Evolutionary conservation across 2,797 vertebrate species (phyloP).

Genomic region (Melanogrammus aeglefinus): DNA sequence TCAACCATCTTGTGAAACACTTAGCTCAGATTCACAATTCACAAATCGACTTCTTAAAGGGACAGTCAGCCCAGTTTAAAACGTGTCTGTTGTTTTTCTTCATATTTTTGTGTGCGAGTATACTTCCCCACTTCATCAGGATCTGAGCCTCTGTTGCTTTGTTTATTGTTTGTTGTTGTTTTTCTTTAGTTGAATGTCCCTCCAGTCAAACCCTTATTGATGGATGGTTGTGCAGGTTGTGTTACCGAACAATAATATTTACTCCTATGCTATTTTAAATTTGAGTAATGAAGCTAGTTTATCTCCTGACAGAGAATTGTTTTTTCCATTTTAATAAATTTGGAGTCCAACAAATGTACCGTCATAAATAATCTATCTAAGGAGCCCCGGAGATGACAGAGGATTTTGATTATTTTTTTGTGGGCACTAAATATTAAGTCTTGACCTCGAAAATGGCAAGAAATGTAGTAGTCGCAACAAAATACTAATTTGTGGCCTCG

Average conservation of each 20-base stretch:
- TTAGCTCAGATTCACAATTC: slow-evolving; percentile 23
- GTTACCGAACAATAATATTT: not conserved
- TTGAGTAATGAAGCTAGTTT: not conserved
- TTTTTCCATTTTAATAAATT: not conserved
- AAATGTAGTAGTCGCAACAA: too few species aligned
- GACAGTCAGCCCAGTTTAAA: not conserved
- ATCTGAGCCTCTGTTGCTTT: not conserved
- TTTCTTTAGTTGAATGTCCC: not conserved
- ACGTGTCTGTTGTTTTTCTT: not conserved
- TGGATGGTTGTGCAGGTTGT: not conserved
- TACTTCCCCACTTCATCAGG: not conserved
- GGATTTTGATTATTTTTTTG: too few species aligned
- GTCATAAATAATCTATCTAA: not conserved
- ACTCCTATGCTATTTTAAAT: not conserved
- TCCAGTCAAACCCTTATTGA: not conserved
- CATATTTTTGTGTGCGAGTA: not conserved
- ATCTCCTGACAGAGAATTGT: not conserved
- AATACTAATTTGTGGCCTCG: too few species aligned
- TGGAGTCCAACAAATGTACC: not conserved
- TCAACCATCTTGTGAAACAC: slow-evolving; percentile 37
- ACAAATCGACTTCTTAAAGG: slow-evolving; percentile 22
- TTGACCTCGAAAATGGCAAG: too few species aligned
- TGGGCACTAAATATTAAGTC: too few species aligned
- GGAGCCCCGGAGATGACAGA: too few species aligned
- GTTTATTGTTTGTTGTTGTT: not conserved